A percentile compares a stretch with the other conserved stretches of the same genome.
phyloP scores from a whole-genome alignment of 1,140 invertebrate genomes.

The Bombus pyrosoma region DNA sequence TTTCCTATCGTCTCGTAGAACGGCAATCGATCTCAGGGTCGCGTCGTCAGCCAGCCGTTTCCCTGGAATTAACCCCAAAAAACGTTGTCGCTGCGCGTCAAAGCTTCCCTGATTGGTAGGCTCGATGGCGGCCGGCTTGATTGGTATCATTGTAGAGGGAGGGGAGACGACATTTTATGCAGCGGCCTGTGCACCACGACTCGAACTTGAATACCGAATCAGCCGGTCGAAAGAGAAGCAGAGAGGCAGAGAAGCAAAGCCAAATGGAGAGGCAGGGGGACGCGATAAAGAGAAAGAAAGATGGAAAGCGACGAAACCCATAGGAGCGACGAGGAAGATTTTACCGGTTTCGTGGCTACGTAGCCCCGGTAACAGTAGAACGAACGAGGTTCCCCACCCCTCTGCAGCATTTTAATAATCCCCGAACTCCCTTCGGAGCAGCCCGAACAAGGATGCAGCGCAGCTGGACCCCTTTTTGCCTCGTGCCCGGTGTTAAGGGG shows the following conservation, averaged over 20 bases:
- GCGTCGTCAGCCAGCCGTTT: not conserved
- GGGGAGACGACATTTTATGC: conserved; percentile 70
- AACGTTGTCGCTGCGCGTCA: conserved; percentile 65
- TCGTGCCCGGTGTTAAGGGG: conserved; percentile 78
- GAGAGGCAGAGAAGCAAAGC: conserved; percentile 43
- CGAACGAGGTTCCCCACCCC: conserved; percentile 41
- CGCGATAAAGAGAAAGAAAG: not conserved
- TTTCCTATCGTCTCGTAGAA: not conserved
- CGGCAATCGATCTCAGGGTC: not conserved
- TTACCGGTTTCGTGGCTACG: conserved; percentile 69
- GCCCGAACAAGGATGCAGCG: conserved; percentile 71
- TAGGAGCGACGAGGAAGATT: conserved; percentile 27
- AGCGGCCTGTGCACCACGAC: conserved; percentile 74
- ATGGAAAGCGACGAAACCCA: not conserved
- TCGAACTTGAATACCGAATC: conserved; percentile 75
- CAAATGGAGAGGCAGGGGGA: conserved; percentile 17
- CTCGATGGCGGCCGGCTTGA: conserved; percentile 72
- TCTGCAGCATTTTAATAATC: conserved; percentile 78
- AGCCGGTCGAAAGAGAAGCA: conserved; percentile 46
- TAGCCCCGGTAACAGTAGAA: conserved; percentile 70
- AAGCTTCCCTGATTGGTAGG: conserved; percentile 73
- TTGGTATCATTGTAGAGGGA: conserved; percentile 79
- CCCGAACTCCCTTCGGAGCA: conserved; percentile 71
- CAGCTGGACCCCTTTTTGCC: conserved; percentile 73
- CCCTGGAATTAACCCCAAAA: conserved; percentile 51